phyloP scores from a whole-genome alignment of 2,888 invertebrate genomes.

The Synergus laeviventris region DNA sequence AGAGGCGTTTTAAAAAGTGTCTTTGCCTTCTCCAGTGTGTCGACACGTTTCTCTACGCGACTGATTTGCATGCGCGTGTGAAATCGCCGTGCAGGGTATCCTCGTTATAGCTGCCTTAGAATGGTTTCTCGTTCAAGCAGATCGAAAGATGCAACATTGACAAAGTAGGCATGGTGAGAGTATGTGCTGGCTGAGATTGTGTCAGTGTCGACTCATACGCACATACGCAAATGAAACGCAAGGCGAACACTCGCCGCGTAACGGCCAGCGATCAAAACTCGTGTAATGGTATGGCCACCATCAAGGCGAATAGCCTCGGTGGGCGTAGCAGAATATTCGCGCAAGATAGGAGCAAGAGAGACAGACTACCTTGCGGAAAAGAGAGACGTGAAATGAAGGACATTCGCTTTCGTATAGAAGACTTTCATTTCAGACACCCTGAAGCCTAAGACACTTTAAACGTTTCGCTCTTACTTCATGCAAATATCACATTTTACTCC shows the following conservation, averaged over 20 bases:
- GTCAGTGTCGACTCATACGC: constrained; percentile 23
- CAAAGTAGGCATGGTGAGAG: constrained; percentile 59
- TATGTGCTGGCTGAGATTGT: constrained; percentile 31
- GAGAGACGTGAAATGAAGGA: constrained; percentile 8
- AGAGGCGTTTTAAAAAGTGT: constrained; percentile 20
- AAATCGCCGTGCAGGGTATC: constrained; percentile 6
- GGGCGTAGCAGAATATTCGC: constrained; percentile 45
- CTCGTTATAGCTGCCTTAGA: constrained; percentile 47
- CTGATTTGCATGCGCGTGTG: constrained; percentile 36
- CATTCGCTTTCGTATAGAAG: constrained; percentile 15
- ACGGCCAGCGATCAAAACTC: constrained; percentile 71
- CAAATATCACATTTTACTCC: neutral
- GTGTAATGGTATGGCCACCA: constrained; percentile 68
- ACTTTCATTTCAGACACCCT: constrained; percentile 11
- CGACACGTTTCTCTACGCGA: constrained; percentile 35
- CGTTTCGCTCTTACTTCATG: neutral
- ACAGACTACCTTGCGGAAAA: neutral
- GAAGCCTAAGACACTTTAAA: neutral
- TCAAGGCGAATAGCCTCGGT: constrained; percentile 50
- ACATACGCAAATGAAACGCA: constrained; percentile 37
- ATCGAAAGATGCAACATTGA: constrained; percentile 60
- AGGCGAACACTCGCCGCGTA: constrained; percentile 60
- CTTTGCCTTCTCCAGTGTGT: constrained; percentile 19
- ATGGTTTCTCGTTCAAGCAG: constrained; percentile 41
- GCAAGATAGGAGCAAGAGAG: constrained; percentile 43